Evolutionary conservation across 35 echinoderm and acorn worm genomes (phyloP).

Genomic region (Ptychodera flava): DNA sequence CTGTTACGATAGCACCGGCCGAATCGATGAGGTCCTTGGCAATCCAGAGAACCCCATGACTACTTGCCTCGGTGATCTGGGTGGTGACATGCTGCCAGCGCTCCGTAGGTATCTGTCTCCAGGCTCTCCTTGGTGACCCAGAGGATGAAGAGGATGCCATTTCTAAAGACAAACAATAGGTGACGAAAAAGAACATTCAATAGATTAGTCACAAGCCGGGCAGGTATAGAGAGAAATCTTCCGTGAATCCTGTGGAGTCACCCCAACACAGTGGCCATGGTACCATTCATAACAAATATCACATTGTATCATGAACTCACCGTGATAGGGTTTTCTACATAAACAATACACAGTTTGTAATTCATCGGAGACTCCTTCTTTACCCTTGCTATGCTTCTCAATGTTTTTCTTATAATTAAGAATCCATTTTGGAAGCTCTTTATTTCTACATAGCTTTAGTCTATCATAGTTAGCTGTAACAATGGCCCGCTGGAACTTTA

Average conservation of each 20-base stretch:
- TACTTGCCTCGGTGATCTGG: too few species aligned
- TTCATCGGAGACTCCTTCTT: background rate
- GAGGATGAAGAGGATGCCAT: too few species aligned
- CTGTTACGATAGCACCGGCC: too few species aligned
- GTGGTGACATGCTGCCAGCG: too few species aligned
- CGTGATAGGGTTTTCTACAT: background rate
- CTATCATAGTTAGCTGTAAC: slow-evolving; percentile 30
- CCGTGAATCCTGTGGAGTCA: too few species aligned
- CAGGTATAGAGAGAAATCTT: background rate
- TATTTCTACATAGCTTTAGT: slow-evolving; percentile 20
- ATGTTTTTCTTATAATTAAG: background rate
- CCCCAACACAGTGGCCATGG: slow-evolving; percentile 3
- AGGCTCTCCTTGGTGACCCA: too few species aligned
- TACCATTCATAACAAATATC: slow-evolving; percentile 4
- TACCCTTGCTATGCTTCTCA: background rate
- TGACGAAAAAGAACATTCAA: too few species aligned
- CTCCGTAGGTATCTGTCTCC: too few species aligned
- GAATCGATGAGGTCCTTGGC: too few species aligned
- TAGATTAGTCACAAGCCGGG: background rate
- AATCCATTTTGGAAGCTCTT: background rate
- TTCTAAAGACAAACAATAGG: too few species aligned
- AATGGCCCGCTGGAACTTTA: slow-evolving; percentile 11
- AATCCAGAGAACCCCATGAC: too few species aligned
- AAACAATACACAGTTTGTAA: slow-evolving; percentile 12
- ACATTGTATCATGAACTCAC: slow-evolving; percentile 4